These are phyloP conservation scores for Zele albiditarsus DNA, from an alignment of 2,888 invertebrate genomes.

Conservation along the genomic window DNA sequence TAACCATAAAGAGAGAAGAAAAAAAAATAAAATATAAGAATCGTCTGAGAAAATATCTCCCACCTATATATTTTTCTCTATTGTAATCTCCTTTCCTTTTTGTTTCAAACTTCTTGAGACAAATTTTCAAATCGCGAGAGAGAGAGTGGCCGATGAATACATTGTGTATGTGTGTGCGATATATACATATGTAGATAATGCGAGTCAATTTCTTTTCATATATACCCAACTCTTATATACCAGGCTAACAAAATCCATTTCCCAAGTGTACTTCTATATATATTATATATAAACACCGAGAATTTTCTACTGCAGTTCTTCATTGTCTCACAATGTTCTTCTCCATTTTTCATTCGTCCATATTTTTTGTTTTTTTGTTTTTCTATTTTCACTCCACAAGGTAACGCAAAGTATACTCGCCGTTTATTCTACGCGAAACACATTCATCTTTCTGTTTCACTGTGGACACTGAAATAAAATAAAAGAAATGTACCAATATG, in stretches of 20 bases:
- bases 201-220: not conserved
- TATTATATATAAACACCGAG: not conserved
- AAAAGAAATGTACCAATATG: not conserved
- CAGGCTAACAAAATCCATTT: not conserved
- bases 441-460: conserved; percentile 1
- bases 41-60: not conserved
- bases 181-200: not conserved
- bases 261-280: not conserved
- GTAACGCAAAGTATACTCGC: not conserved
- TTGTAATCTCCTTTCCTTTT: not conserved
- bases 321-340: not conserved
- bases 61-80: not conserved
- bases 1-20: not conserved
- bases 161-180: not conserved
- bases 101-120: not conserved
- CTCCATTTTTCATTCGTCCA: not conserved
- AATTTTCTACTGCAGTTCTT: not conserved
- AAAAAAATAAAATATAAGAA: not conserved
- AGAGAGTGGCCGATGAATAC: not conserved
- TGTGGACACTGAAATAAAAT: not conserved
- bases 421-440: not conserved
- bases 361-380: not conserved
- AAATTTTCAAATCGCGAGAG: not conserved
- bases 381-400: not conserved
- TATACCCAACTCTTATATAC: not conserved